Percentiles rank a stretch among this genome's conserved stretches.
Evolutionary conservation across 2,888 invertebrate species (phyloP).

Genomic region (Boloria euphrosyne): DNA sequence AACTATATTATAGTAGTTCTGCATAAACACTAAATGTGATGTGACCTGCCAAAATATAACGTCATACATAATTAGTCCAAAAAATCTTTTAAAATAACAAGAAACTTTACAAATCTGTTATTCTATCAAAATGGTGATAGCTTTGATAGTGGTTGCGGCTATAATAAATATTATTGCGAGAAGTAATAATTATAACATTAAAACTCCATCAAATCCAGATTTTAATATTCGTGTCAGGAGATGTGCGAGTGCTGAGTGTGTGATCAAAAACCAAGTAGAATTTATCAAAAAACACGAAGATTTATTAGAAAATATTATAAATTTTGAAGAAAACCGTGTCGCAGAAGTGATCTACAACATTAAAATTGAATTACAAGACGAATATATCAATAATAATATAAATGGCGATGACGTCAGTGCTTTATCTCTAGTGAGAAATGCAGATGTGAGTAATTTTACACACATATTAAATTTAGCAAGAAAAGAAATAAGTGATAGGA

Average conservation of each 20-base stretch:
- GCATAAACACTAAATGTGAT: neutral
- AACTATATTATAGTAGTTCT: neutral
- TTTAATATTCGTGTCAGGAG: slow-evolving; percentile 33
- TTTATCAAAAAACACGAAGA: too few relatives aligned
- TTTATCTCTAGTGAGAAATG: neutral
- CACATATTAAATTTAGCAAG: neutral
- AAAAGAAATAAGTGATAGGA: neutral
- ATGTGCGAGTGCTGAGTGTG: neutral
- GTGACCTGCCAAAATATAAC: neutral
- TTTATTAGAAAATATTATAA: neutral
- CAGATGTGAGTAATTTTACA: neutral
- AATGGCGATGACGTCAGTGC: too few relatives aligned
- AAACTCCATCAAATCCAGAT: slow-evolving; percentile 20
- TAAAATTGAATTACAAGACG: neutral
- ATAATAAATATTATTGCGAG: slow-evolving; percentile 31
- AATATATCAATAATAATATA: neutral
- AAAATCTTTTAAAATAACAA: slow-evolving; percentile 2
- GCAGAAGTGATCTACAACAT: neutral
- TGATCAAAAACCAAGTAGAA: too few relatives aligned
- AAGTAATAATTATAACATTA: slow-evolving; percentile 33
- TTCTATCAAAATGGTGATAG: slow-evolving; percentile 26
- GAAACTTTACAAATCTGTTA: neutral
- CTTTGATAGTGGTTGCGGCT: slow-evolving; percentile 14
- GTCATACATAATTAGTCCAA: neutral
- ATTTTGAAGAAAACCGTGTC: neutral